Percentiles rank a stretch among this genome's conserved stretches.
Evolutionary conservation across 2,797 vertebrate genomes (phyloP).

Genomic region (Sebastes reedi): DNA sequence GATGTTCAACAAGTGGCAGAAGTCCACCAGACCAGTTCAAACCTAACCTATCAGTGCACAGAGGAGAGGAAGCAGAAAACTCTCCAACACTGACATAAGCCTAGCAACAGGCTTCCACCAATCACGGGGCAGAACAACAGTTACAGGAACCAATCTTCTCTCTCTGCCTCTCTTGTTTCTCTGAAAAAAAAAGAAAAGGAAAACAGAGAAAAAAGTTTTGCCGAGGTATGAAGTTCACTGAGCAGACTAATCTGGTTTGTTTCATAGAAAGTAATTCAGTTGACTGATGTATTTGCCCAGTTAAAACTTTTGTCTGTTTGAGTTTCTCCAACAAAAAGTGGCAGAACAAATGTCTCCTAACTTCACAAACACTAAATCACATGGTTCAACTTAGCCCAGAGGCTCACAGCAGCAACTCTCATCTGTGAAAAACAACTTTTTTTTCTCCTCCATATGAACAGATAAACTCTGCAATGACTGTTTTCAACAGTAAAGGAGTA

Average conservation of each 20-base stretch:
- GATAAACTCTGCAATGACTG: background rate
- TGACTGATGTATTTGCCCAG: slow-evolving; percentile 24
- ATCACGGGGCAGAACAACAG: slow-evolving; percentile 87
- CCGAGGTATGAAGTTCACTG: slow-evolving; percentile 75
- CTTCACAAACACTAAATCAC: slow-evolving; percentile 60
- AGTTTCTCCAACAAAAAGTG: slow-evolving; percentile 29
- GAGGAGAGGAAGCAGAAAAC: slow-evolving; percentile 76
- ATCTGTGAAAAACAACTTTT: slow-evolving; percentile 59
- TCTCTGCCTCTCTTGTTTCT: slow-evolving; percentile 70
- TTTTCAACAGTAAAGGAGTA: background rate
- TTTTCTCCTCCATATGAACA: slow-evolving; percentile 35
- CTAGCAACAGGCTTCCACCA: slow-evolving; percentile 91
- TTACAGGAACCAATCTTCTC: slow-evolving; percentile 80
- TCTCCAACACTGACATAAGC: slow-evolving; percentile 84
- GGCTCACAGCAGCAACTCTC: slow-evolving; percentile 44
- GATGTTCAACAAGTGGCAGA: slow-evolving; percentile 87
- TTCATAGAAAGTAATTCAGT: slow-evolving; percentile 49
- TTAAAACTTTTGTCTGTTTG: slow-evolving; percentile 34
- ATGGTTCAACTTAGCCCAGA: slow-evolving; percentile 52
- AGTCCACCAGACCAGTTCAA: slow-evolving; percentile 81
- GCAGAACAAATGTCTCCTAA: slow-evolving; percentile 43
- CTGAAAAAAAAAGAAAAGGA: slow-evolving; percentile 25
- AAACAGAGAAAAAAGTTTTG: slow-evolving; percentile 66
- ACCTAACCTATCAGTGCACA: slow-evolving; percentile 81
- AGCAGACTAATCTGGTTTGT: slow-evolving; percentile 54